Percentiles rank a stretch among this genome's conserved stretches.
Evolutionary conservation across 2,113 vertebrate species (phyloP).

Genomic region (Neoarius graeffei): DNA sequence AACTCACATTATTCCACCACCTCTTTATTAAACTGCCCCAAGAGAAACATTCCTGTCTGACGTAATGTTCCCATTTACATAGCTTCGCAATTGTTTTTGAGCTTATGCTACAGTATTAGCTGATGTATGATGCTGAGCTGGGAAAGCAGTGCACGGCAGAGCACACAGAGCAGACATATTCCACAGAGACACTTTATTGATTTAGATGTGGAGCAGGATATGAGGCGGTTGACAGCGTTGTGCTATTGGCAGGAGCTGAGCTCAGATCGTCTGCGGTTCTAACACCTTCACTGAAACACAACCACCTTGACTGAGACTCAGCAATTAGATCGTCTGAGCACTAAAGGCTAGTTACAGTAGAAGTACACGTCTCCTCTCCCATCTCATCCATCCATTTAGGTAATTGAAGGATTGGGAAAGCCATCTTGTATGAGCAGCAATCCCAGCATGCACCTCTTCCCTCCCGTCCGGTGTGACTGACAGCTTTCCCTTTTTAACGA

Average conservation of each 20-base stretch:
- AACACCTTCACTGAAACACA: conserved; percentile 61
- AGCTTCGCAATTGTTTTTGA: conserved; percentile 26
- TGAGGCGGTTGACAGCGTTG: conserved; percentile 30
- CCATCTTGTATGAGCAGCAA: conserved; percentile 59
- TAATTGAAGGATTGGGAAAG: conserved; percentile 68
- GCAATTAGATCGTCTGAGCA: conserved; percentile 68
- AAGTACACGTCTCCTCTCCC: conserved; percentile 42
- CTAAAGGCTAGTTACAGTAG: conserved; percentile 56
- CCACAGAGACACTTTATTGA: conserved; percentile 30
- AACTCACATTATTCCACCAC: conserved; percentile 22
- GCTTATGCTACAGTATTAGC: conserved; percentile 15
- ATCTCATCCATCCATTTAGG: conserved; percentile 63
- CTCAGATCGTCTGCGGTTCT: conserved; percentile 58
- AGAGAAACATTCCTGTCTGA: conserved; percentile 21
- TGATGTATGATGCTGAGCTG: conserved; percentile 37
- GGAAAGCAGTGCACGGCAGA: conserved; percentile 15
- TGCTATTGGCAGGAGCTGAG: conserved; percentile 60
- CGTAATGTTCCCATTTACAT: conserved; percentile 31
- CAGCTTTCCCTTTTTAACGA: conserved; percentile 56
- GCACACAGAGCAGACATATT: conserved; percentile 20
- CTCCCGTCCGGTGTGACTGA: conserved; percentile 52
- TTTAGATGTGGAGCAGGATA: conserved; percentile 32
- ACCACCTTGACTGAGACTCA: conserved; percentile 59
- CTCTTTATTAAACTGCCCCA: conserved; percentile 37
- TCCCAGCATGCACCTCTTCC: conserved; percentile 58